phyloP scores from a whole-genome alignment of 1,140 invertebrate genomes.

The Panulirus ornatus region DNA sequence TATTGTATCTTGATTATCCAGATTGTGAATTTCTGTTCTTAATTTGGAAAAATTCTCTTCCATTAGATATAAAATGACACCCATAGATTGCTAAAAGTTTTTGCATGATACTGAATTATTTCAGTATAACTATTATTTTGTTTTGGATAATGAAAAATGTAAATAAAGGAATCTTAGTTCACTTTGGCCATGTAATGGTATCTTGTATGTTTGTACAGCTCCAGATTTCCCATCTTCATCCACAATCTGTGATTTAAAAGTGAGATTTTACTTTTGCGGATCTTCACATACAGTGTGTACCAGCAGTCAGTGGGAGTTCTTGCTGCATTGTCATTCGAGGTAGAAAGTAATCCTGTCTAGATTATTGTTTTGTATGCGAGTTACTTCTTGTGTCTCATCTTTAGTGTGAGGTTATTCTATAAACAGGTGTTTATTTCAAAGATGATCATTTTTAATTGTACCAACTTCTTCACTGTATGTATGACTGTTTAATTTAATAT shows the following conservation, averaged over 20 bases:
- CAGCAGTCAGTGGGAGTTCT: not conserved
- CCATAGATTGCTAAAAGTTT: too few species aligned
- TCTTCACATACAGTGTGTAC: not conserved
- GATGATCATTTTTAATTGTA: not conserved
- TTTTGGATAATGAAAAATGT: not conserved
- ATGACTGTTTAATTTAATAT: constrained; percentile 2
- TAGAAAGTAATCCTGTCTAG: not conserved
- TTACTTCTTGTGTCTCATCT: not conserved
- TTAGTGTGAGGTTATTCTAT: not conserved
- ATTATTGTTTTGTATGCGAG: not conserved
- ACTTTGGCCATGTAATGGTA: not conserved
- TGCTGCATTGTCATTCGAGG: not conserved
- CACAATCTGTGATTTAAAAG: not conserved
- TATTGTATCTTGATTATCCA: not conserved
- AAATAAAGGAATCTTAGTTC: not conserved
- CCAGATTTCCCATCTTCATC: not conserved
- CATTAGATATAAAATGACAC: too few species aligned
- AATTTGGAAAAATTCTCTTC: too few species aligned
- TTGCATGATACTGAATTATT: not conserved
- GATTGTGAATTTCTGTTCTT: not conserved
- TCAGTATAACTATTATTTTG: not conserved
- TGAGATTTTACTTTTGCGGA: not conserved
- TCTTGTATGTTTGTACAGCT: not conserved
- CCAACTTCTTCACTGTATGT: not conserved
- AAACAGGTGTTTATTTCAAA: not conserved